phyloP scores from a whole-genome alignment of 2,797 vertebrate genomes.

The Sebastes hubbsi region DNA sequence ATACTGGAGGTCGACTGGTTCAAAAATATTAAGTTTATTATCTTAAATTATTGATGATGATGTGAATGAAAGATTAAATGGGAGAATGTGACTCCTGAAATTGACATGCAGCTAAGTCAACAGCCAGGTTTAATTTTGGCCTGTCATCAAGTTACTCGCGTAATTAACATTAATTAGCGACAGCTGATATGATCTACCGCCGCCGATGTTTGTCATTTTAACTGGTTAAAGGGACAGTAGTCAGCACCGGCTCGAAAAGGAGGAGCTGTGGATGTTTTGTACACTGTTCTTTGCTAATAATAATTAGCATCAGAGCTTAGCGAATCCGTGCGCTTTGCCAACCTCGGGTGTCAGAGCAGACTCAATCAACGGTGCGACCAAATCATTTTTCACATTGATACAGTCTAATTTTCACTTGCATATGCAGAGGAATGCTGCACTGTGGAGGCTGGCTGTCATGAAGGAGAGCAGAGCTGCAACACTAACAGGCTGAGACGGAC shows the following conservation, averaged over 20 bases:
- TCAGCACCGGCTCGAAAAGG: neutral
- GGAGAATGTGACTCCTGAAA: neutral
- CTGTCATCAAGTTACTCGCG: neutral
- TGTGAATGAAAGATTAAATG: neutral
- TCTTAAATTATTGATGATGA: neutral
- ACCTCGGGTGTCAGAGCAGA: neutral
- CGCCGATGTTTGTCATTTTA: neutral
- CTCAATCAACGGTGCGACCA: neutral
- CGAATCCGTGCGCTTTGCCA: neutral
- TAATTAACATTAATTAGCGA: neutral
- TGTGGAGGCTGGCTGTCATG: neutral
- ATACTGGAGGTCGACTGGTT: neutral
- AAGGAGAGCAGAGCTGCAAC: neutral
- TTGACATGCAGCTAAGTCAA: neutral
- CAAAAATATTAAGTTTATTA: neutral
- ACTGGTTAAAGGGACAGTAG: neutral
- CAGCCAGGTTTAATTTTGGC: neutral
- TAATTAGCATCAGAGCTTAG: neutral
- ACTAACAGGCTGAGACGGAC: neutral
- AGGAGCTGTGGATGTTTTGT: neutral
- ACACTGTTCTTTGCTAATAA: neutral
- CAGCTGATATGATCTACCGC: neutral
- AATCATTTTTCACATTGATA: neutral
- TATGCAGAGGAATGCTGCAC: neutral
- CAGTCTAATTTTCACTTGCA: neutral